Base-by-base conservation (phyloP, 2,888 invertebrate species). In the Sarcophaga carnaria region DNA sequence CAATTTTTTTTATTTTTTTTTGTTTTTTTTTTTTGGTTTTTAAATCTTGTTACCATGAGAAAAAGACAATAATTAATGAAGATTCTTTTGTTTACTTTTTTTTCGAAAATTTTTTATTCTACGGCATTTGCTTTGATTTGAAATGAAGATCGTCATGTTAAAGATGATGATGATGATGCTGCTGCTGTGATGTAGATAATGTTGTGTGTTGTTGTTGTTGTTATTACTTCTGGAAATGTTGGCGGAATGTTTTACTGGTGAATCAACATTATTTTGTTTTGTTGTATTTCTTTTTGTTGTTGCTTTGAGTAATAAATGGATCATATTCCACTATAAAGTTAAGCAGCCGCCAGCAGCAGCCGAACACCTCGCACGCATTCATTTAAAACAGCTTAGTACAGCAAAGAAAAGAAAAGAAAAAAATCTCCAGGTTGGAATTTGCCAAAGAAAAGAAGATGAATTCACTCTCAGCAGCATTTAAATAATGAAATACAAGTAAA, bases 41-140 rank as follows among this genome's bases (percentile, higher is more conserved):
- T 37, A 77, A 83, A 77, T 67, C 60, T 83, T 83, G 82, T 83
- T 83, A 83, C 77, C 82, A 77, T 77, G 82, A 64, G 77, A 83
- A 83, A 72, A 83, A 83, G 72, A 83, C 71, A 83, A 78, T 77
- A 83, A 72, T 83, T 77, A 66, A 37, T 27, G 37, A 37, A 37
- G 37, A 10, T 59, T 66, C 37, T 76, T 67, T 66, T 54, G 45
- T 67, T 25, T 37, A 37, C 1, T 37, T 37, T 37, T 37, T 37
- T 37, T 37, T 37, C 8, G 37, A 8, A 6, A 37, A n/a, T n/a
- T 37, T 37, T 37, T 37, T 27, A 1, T 37, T 27, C 4, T 37
- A 37, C 37, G 37, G 37, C 37, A 37, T 37, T 37, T 37, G 6
- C 37, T 37, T 37, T 37, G 37, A 37, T 37, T 37, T 37, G 37